These are phyloP conservation scores for Dione juno DNA, from an alignment of 2,888 invertebrate genomes.

Conservation along the genomic window DNA sequence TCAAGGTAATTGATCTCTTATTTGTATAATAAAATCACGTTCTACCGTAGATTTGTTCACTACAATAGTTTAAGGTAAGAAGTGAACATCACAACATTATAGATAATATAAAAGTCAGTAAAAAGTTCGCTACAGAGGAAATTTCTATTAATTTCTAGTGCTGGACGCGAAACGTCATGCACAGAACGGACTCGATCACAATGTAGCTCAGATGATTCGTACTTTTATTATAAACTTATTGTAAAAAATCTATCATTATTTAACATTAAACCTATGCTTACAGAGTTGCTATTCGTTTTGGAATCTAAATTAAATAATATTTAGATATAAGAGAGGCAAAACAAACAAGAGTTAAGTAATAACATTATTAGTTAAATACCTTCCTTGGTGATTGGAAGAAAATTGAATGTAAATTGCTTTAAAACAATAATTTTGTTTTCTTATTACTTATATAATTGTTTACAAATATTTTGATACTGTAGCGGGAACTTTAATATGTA, in stretches of 20 bases:
- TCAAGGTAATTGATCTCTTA: not conserved
- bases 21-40: slow-evolving; percentile 15
- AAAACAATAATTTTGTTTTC: not conserved
- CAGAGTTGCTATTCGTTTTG: slow-evolving; percentile 48
- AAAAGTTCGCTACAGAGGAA: slow-evolving; percentile 40
- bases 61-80: slow-evolving; percentile 14
- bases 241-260: slow-evolving; percentile 64
- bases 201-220: slow-evolving; percentile 82
- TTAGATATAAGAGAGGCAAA: not conserved
- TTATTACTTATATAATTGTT: not conserved
- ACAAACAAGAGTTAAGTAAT: not conserved
- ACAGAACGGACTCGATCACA: slow-evolving; percentile 73
- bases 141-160: slow-evolving; percentile 36
- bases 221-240: slow-evolving; percentile 74
- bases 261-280: slow-evolving; percentile 71
- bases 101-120: slow-evolving; percentile 25
- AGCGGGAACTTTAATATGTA: slow-evolving; percentile 1
- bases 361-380: not conserved
- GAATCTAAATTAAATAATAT: slow-evolving; percentile 48
- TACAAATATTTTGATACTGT: not conserved
- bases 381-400: not conserved
- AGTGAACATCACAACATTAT: slow-evolving; percentile 28
- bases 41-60: slow-evolving; percentile 8
- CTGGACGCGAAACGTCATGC: slow-evolving; percentile 34
- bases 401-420: not conserved